Conservation (phyloP, 2,888 invertebrate species). For the Idaea dimidiata region DNA sequence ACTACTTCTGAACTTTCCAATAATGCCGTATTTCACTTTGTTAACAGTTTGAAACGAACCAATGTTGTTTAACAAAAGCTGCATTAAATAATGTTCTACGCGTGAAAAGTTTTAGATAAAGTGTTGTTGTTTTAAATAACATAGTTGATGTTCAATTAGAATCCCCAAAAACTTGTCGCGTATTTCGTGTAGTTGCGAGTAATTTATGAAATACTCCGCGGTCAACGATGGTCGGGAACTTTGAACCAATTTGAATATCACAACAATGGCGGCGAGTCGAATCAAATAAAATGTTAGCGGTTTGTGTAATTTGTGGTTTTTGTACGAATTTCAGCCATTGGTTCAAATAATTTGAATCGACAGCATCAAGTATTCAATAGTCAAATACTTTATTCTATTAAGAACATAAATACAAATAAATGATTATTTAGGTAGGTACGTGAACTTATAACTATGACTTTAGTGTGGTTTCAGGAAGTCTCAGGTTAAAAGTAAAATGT, state of each 20-base stretch:
- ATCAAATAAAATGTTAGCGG: constrained; percentile 44
- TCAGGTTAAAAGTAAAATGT: background rate
- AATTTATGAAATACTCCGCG: constrained; percentile 53
- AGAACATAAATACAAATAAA: too few species aligned
- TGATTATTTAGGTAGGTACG: too few species aligned
- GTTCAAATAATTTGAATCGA: constrained; percentile 1
- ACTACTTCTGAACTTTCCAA: background rate
- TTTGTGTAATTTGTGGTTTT: constrained; percentile 33
- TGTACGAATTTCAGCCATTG: constrained; percentile 11
- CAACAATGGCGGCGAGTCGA: constrained; percentile 41
- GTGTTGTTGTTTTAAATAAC: constrained; percentile 46
- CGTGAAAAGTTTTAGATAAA: constrained; percentile 40
- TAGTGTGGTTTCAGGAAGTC: too few species aligned
- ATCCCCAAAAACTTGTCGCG: constrained; percentile 52
- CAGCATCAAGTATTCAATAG: too few species aligned
- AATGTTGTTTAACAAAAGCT: constrained; percentile 28
- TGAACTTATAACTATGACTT: too few species aligned
- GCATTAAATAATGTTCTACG: constrained; percentile 34
- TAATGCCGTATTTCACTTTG: background rate
- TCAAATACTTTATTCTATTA: too few species aligned
- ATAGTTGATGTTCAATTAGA: constrained; percentile 65
- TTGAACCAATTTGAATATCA: constrained; percentile 48
- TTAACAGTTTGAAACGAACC: constrained; percentile 2
- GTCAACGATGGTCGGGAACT: constrained; percentile 46
- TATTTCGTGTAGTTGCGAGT: constrained; percentile 55